Evolutionary conservation across 1,140 invertebrate species (phyloP), one percentile per base, ranked within the genome.

Genomic region (Maniola jurtina): DNA sequence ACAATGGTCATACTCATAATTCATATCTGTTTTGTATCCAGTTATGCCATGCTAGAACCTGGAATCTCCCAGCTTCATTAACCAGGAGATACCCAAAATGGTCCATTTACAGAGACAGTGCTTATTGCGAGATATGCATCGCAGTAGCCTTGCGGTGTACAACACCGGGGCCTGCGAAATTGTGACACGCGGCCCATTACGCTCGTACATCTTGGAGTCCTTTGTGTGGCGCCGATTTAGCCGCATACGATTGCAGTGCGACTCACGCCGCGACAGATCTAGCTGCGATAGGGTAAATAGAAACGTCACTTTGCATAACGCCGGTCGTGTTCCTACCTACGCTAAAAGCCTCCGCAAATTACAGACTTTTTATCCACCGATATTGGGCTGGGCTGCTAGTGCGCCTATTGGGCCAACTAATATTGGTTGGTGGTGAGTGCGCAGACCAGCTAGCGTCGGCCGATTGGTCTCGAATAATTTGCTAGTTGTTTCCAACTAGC

Each of bases 41-140:
- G 78, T 86, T 87, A 80, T 75, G 70, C 81, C 67, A 80, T 80
- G 71, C 74, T 79, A 72, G 25, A 25, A 4, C 1, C 25, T 25
- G 25, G 25, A 25, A 25, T 25, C 65, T 69, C 70, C 61, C 54
- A 65, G 76, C 79, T 88, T 88, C 88, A 88, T 90, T 90, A 90
- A 84, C 82, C 86, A 88, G 76, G 81, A 80, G 85, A 88, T 88
- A 81, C 78, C 86, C 83, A 83, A 88, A 88, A 88, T 82, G 78
- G 84, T 68, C 79, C 84, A 85, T 85, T 78, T 87, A 81, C 80
- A 81, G 81, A 83, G 78, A 75, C 80, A 70, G 80, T 83, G 77
- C 71, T 72, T 80, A 70, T 69, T 66, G 66, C 82, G 86, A 88
- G 88, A 88, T 90, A 88, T 88, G 84, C 77, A 90, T 90, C 88